These are phyloP conservation scores for Onychomys arenicola DNA, from an alignment of 2,797 vertebrate genomes.

Conservation along the genomic window DNA sequence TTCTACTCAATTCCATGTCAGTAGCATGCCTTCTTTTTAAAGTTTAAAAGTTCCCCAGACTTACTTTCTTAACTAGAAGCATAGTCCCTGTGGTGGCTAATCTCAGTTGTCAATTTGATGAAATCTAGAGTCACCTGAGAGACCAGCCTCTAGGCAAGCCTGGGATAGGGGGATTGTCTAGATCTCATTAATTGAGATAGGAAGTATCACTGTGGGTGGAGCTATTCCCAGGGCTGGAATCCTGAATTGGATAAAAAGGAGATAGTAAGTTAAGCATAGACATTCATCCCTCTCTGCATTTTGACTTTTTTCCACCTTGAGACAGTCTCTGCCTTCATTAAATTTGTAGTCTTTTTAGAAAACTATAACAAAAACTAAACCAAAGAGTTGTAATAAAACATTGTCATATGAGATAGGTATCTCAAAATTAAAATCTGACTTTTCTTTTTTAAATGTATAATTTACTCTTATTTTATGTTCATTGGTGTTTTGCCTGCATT, in stretches of 20 bases:
- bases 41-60: not conserved
- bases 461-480: too few relatives aligned
- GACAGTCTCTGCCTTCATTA: not conserved
- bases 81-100: not conserved
- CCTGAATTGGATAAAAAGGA: not conserved
- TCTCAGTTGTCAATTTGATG: not conserved
- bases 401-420: not conserved
- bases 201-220: not conserved
- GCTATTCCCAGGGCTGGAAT: not conserved
- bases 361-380: not conserved
- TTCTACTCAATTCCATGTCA: too few relatives aligned
- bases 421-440: not conserved
- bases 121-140: too few relatives aligned
- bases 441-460: too few relatives aligned
- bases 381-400: not conserved
- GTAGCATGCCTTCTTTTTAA: not conserved
- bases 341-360: not conserved
- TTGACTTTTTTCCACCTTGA: not conserved
- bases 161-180: not conserved
- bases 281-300: not conserved
- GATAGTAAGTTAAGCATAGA: not conserved
- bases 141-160: too few relatives aligned
- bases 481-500: too few relatives aligned
- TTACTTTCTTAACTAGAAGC: not conserved
- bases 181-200: not conserved